Conservation (phyloP, 2,113 vertebrate species). For the Gallinago undulata region DNA sequence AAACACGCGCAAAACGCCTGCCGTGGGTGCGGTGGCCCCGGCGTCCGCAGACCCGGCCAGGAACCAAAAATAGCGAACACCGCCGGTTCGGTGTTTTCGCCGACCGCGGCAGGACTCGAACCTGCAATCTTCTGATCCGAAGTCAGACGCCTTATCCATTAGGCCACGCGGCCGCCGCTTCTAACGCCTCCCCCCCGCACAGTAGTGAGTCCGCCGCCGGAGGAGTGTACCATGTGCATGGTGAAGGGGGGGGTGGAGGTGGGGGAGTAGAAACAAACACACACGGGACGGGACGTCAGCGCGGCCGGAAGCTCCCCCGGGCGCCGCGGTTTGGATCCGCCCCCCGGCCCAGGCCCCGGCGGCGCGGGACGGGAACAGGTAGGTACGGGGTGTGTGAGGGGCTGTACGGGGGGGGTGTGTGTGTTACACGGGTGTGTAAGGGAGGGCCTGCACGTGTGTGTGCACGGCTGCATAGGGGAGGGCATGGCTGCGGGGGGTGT, state of each 20-base stretch:
- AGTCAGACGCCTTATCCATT: conserved; percentile 81
- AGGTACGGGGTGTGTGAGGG: neutral
- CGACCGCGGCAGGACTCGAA: conserved; percentile 75
- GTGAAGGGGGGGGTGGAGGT: too few relatives aligned
- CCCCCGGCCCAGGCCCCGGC: neutral
- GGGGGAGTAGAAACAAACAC: too few relatives aligned
- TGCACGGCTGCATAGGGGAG: too few relatives aligned
- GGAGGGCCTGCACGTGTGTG: too few relatives aligned
- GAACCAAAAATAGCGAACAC: fast-evolving
- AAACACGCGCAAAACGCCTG: fast-evolving
- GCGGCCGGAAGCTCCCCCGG: neutral
- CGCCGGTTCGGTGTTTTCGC: fast-evolving
- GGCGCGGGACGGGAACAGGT: neutral
- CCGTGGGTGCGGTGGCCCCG: fast-evolving
- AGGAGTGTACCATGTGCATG: neutral
- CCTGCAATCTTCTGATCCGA: conserved; percentile 77
- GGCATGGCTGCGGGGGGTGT: too few relatives aligned
- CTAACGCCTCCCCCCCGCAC: fast-evolving
- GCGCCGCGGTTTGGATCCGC: neutral
- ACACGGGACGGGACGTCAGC: neutral
- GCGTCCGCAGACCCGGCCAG: fast-evolving
- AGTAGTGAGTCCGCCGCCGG: fast-evolving
- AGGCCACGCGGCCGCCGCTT: conserved; percentile 67
- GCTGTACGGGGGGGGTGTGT: too few relatives aligned
- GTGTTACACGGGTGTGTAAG: neutral